These are phyloP conservation scores for Trissolcus basalis DNA, from an alignment of 1,140 invertebrate genomes.

Conservation along the genomic window DNA sequence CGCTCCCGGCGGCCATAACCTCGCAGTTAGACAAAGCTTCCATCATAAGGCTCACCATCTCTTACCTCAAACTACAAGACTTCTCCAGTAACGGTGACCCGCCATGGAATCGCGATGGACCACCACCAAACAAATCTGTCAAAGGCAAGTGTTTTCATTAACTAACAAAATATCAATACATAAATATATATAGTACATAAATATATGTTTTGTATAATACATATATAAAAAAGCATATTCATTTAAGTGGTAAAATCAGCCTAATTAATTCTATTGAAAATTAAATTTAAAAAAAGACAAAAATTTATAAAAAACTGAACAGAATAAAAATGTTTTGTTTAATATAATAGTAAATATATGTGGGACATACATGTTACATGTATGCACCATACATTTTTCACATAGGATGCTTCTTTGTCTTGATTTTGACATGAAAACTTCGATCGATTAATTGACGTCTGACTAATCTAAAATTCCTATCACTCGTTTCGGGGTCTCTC, in stretches of 20 bases:
- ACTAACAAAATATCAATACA: too few species aligned
- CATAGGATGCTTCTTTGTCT: neutral
- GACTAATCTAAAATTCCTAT: constrained; percentile 43
- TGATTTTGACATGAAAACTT: neutral
- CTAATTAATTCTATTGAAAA: too few species aligned
- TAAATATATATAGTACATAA: too few species aligned
- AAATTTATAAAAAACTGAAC: too few species aligned
- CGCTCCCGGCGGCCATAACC: constrained; percentile 96
- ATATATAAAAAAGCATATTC: too few species aligned
- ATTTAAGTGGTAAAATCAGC: too few species aligned
- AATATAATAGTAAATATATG: too few species aligned
- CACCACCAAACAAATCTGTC: constrained; percentile 85
- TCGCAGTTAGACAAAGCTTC: constrained; percentile 99
- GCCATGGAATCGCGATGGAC: constrained; percentile 90
- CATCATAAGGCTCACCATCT: constrained; percentile 98
- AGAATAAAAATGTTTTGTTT: too few species aligned
- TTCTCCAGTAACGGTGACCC: constrained; percentile 97
- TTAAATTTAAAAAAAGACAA: too few species aligned
- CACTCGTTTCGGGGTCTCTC: constrained; percentile 37
- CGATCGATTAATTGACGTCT: constrained; percentile 44
- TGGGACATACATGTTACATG: too few species aligned
- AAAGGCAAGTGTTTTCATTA: constrained; percentile 83
- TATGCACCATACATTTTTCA: too few species aligned
- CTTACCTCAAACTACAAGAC: constrained; percentile 96
- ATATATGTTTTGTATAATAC: too few species aligned